A percentile compares a stretch with the other conserved stretches of the same genome.
Evolutionary conservation across 1,140 invertebrate genomes (phyloP).

Genomic region (Drosophila virilis): DNA sequence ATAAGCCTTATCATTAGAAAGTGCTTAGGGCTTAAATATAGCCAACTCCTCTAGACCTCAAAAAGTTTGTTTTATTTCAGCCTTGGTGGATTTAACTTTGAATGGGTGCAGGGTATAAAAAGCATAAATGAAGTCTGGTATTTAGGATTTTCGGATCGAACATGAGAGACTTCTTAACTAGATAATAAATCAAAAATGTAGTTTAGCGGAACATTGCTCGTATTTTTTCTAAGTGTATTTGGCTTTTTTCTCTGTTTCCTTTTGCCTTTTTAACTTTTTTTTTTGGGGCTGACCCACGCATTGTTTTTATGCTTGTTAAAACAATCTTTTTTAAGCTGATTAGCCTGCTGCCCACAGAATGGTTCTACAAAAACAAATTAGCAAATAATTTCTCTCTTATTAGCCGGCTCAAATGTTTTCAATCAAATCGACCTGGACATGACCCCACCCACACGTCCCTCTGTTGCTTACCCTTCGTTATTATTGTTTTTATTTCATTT

Average conservation of each 20-base stretch:
- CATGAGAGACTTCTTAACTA: too few relatives aligned
- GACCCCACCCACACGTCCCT: neutral
- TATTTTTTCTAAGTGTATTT: slow-evolving; percentile 5
- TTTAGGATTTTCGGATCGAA: too few relatives aligned
- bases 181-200: too few relatives aligned
- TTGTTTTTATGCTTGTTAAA: slow-evolving; percentile 44
- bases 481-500: slow-evolving; percentile 47
- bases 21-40: too few relatives aligned
- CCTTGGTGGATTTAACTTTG: too few relatives aligned
- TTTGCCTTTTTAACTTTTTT: slow-evolving; percentile 67
- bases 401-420: slow-evolving; percentile 62
- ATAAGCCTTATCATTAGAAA: too few relatives aligned
- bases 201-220: too few relatives aligned
- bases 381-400: slow-evolving; percentile 73
- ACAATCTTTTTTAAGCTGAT: slow-evolving; percentile 66
- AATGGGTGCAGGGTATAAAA: too few relatives aligned
- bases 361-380: slow-evolving; percentile 66
- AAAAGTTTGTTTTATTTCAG: too few relatives aligned
- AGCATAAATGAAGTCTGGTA: too few relatives aligned
- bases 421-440: slow-evolving; percentile 33
- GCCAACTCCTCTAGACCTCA: too few relatives aligned
- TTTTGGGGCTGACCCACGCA: slow-evolving; percentile 37
- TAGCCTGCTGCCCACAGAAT: slow-evolving; percentile 28
- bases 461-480: slow-evolving; percentile 59
- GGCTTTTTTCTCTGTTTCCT: slow-evolving; percentile 30